These are phyloP conservation scores for Borostomias antarcticus DNA, from an alignment of 2,797 vertebrate genomes.

Conservation along the genomic window DNA sequence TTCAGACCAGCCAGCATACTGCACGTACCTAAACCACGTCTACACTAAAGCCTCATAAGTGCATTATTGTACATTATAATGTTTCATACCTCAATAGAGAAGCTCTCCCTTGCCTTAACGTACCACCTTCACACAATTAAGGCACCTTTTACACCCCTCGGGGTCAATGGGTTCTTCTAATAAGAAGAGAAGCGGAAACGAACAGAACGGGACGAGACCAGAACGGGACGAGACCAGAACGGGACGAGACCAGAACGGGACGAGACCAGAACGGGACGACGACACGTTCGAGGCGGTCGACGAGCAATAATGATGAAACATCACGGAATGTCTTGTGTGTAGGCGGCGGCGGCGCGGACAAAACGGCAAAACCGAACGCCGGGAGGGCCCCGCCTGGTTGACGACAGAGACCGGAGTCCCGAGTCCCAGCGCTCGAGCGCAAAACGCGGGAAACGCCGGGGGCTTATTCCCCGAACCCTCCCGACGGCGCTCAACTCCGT, in stretches of 20 bases:
- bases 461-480: constrained; percentile 37
- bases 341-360: too few relatives aligned
- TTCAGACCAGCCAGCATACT: constrained; percentile 38
- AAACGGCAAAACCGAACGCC: too few relatives aligned
- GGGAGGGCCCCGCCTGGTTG: too few relatives aligned
- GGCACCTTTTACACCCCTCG: constrained; percentile 78
- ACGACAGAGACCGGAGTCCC: too few relatives aligned
- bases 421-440: too few relatives aligned
- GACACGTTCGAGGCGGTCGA: constrained; percentile 7
- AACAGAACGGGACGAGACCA: constrained; percentile 48
- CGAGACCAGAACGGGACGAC: constrained; percentile 35
- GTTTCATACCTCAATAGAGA: constrained; percentile 66
- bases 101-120: constrained; percentile 49
- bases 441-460: constrained; percentile 44
- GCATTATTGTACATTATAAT: constrained; percentile 74
- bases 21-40: constrained; percentile 53
- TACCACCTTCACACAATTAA: constrained; percentile 80
- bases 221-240: neutral
- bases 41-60: constrained; percentile 73
- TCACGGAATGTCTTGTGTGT: constrained; percentile 64
- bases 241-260: too few relatives aligned
- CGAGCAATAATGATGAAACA: constrained; percentile 33
- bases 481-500: constrained; percentile 3
- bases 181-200: constrained; percentile 78
- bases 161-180: constrained; percentile 82